Evolutionary conservation across 2,888 invertebrate genomes (phyloP), one percentile per base, ranked within the genome.

Genomic region (Anodontia alba): DNA sequence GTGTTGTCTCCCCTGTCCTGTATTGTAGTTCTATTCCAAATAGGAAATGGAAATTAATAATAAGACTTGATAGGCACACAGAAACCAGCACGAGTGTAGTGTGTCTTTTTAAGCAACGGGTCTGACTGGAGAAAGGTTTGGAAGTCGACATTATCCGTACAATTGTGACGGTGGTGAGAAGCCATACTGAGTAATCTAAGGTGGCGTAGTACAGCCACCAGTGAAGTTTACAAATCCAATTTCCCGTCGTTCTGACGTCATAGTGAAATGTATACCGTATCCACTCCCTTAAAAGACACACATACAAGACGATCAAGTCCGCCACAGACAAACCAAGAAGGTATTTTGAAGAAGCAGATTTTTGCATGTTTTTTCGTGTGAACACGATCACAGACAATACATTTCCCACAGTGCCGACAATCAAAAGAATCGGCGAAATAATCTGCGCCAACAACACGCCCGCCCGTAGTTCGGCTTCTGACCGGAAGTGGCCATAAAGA

Each of bases 101-200:
- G 3, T 77, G 73, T 31, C 67, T 36, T 20, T 75, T 76, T 0
- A 88, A 90, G 76, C 89, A 91, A 38, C 86, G 75, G 5, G 46
- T 42, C 68, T 88, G 89, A 42, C 90, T 90, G 17, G 80, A 79
- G 78, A 88, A 79, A 2, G 91, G 91, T 49, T 78, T 76, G 67
- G 87, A 87, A 12, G 91, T 90, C 12, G 90, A 89, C 20, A 92
- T 68, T 2, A 90, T 83, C 17, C 92, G 78, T 71, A 91, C 92
- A 10, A 88, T 76, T 15, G 91, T 91, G 49, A 92, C 88, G 29
- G 90, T 85, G 29, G 89, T 89, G 12, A 92, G 84, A 15, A 91
- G 84, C 92, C 92, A 92, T 8, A 90, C 89, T 8, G 90, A 88
- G n/a, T 87, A 76, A 73, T 91, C 89, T 3, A 89, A 82, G 20